Conservation (phyloP, 1,140 invertebrate genomes). For the Stegodyphus mimosarum region DNA sequence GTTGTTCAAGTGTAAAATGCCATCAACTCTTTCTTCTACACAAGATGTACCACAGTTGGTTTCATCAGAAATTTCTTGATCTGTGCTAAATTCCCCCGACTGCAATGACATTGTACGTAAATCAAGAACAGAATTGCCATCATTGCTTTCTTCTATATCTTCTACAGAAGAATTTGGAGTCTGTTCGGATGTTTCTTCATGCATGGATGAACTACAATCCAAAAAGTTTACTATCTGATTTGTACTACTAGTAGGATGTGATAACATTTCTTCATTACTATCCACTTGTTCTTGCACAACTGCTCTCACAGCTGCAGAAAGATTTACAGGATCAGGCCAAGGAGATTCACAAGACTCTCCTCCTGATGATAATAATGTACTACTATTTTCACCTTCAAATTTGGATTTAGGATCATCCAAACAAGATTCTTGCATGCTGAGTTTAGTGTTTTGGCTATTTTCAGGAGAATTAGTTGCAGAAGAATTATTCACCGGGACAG, state of each 20-base stretch:
- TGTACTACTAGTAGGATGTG: conserved; percentile 5
- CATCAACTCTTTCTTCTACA: conserved; percentile 1
- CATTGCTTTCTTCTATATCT: conserved; percentile 49
- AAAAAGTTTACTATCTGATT: conserved; percentile 44
- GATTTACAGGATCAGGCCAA: conserved; percentile 60
- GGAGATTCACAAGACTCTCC: conserved; percentile 56
- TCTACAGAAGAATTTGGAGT: conserved; percentile 27
- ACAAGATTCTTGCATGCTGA: conserved; percentile 20
- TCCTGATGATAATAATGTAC: conserved; percentile 43
- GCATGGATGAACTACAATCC: conserved; percentile 33
- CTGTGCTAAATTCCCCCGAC: conserved; percentile 9
- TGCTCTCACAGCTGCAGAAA: conserved; percentile 59
- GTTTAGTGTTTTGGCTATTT: conserved; percentile 32
- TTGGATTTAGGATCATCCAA: conserved; percentile 30
- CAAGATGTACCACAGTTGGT: background rate
- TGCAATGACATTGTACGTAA: conserved; percentile 40
- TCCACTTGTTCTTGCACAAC: conserved; percentile 57
- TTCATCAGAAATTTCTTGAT: conserved; percentile 16
- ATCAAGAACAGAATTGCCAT: conserved; percentile 48
- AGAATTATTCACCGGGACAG: conserved; percentile 23
- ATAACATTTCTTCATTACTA: conserved; percentile 52
- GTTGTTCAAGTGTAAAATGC: conserved; percentile 31
- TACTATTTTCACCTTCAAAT: conserved; percentile 53
- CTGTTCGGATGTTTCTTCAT: conserved; percentile 26
- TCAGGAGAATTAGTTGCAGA: background rate